Evolutionary conservation across 2,113 vertebrate species (phyloP).

Genomic region (Rhadina sibilatrix): DNA sequence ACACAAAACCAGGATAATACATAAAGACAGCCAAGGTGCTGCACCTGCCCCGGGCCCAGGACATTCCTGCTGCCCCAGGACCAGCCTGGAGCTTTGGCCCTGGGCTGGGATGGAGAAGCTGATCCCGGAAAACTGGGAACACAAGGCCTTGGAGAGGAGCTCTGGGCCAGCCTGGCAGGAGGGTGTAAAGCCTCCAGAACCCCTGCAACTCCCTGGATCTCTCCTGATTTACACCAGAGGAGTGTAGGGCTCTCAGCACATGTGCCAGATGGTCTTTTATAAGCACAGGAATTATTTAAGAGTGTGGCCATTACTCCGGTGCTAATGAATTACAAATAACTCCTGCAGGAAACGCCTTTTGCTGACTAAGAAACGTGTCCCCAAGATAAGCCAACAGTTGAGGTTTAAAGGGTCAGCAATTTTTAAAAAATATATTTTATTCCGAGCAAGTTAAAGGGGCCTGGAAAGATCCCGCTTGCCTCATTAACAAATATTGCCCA

Average conservation of each 20-base stretch:
- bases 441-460: slow-evolving; percentile 19
- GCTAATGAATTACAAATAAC: slow-evolving; percentile 56
- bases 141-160: background rate
- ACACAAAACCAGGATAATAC: background rate
- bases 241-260: background rate
- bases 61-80: accelerated
- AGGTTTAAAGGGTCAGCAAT: slow-evolving; percentile 64
- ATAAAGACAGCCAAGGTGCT: background rate
- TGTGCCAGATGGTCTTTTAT: slow-evolving; percentile 51
- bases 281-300: slow-evolving; percentile 52
- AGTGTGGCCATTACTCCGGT: slow-evolving; percentile 2
- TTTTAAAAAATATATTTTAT: slow-evolving; percentile 21
- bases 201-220: background rate
- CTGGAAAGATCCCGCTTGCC: slow-evolving; percentile 43
- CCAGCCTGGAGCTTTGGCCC: background rate
- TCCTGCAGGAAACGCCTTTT: slow-evolving; percentile 44
- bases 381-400: slow-evolving; percentile 24
- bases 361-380: slow-evolving; percentile 41
- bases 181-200: background rate
- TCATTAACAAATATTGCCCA: slow-evolving; percentile 64
- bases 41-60: accelerated
- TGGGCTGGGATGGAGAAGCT: background rate
- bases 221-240: background rate
- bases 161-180: background rate
- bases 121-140: background rate